A percentile compares a stretch with the other conserved stretches of the same genome.
Conservation (phyloP, 64 coral and sea anemone genomes). For the Orbicella faveolata region DNA sequence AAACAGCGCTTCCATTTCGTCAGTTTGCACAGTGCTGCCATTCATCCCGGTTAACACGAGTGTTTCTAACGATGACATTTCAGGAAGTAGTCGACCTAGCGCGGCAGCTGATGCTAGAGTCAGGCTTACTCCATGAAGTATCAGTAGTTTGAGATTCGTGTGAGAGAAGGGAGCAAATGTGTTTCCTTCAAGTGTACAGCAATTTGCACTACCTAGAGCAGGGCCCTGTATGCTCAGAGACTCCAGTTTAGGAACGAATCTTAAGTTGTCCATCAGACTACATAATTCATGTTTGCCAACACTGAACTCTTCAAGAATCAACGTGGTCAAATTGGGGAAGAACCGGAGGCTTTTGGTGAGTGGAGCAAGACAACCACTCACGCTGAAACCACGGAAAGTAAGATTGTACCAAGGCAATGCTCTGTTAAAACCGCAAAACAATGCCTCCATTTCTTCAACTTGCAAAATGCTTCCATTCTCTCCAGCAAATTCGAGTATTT, state of each 20-base stretch:
- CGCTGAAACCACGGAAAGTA: background rate
- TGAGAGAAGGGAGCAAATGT: no score
- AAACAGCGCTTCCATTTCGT: background rate
- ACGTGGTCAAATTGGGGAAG: background rate
- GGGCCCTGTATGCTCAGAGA: no score
- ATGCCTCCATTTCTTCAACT: no score
- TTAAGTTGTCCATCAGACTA: background rate
- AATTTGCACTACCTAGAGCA: no score
- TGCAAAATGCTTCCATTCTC: no score
- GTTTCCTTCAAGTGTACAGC: no score
- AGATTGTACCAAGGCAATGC: background rate
- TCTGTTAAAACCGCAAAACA: background rate
- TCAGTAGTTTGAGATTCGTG: no score
- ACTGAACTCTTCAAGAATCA: background rate
- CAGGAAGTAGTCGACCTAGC: background rate
- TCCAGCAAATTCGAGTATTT: no score
- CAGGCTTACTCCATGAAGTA: no score
- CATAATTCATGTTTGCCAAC: background rate
- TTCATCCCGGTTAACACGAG: background rate
- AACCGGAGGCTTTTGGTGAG: background rate
- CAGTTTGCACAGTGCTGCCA: background rate
- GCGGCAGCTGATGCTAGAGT: no score
- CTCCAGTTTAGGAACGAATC: background rate
- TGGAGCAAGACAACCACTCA: background rate
- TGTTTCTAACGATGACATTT: background rate